These are phyloP conservation scores for Clarias magur DNA, from an alignment of 2,113 vertebrate genomes.

Conservation along the genomic window DNA sequence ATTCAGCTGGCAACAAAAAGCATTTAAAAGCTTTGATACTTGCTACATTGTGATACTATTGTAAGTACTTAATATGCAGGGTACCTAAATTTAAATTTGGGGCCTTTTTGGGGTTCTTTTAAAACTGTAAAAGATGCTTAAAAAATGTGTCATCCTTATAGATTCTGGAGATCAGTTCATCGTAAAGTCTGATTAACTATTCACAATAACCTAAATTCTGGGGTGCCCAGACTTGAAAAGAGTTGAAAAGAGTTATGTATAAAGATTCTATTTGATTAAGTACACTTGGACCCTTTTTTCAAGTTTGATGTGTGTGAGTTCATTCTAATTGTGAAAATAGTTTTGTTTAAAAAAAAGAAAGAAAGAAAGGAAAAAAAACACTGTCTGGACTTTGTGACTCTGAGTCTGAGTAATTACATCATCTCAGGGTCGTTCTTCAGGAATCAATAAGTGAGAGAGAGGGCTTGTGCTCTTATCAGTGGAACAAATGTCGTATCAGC, in stretches of 20 bases:
- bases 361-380: background rate
- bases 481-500: conserved; percentile 9
- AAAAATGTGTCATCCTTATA: no score
- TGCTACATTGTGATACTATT: no score
- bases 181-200: no score
- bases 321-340: background rate
- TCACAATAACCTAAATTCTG: no score
- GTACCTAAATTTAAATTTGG: no score
- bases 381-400: background rate
- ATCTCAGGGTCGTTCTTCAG: background rate
- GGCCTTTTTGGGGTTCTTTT: no score
- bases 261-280: background rate
- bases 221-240: background rate
- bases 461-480: conserved; percentile 16
- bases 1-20: no score
- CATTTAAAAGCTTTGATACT: no score
- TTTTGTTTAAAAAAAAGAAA: background rate
- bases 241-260: background rate
- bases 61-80: no score
- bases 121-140: no score
- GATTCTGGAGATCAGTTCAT: no score
- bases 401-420: background rate
- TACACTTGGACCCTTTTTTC: background rate
- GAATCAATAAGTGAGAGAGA: conserved; percentile 10
- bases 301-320: background rate